Conservation (phyloP, 2,113 vertebrate genomes). For the Mesocricetus auratus region DNA sequence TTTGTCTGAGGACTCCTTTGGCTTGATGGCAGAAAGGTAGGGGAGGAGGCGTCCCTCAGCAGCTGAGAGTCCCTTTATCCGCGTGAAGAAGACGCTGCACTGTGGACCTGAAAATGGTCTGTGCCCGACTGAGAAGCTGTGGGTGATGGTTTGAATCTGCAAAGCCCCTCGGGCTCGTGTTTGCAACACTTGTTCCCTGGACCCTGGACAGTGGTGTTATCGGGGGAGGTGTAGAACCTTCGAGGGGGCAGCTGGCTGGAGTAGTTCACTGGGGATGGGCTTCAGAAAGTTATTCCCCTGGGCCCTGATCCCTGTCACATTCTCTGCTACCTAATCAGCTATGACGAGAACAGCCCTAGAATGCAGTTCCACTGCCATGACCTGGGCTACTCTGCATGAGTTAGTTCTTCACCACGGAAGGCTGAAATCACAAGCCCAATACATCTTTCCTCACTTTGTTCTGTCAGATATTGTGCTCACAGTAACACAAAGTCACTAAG, state of each 20-base stretch:
- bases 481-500: background rate
- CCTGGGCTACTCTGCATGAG: background rate
- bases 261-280: background rate
- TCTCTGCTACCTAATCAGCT: background rate
- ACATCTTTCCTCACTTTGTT: background rate
- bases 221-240: background rate
- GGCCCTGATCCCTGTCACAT: background rate
- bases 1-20: slow-evolving; percentile 1
- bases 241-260: background rate
- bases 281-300: background rate
- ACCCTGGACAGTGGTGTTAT: background rate
- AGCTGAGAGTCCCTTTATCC: background rate
- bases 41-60: background rate
- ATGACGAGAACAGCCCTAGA: background rate
- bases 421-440: background rate
- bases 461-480: background rate
- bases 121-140: background rate
- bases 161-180: background rate
- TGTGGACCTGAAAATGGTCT: background rate
- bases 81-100: background rate
- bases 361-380: accelerated
- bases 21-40: background rate
- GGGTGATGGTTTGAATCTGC: background rate
- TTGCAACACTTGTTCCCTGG: background rate
- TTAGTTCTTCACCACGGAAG: background rate